phyloP scores from a whole-genome alignment of 1,140 invertebrate species.

The Drosophila pseudoananassae region DNA sequence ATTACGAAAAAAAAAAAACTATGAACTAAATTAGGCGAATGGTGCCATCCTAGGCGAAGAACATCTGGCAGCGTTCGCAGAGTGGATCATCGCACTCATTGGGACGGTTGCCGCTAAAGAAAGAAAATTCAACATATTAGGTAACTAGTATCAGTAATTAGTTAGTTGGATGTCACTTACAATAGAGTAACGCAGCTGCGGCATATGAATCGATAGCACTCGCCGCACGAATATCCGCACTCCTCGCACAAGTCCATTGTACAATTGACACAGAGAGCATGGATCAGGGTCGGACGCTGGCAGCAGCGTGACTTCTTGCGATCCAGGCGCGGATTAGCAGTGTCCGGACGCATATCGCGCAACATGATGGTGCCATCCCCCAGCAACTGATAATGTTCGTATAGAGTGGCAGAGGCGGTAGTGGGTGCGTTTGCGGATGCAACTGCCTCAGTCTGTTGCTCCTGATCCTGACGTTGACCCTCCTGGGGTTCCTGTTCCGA shows the following conservation, averaged over 20 bases:
- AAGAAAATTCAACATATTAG: not conserved
- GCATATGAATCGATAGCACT: conserved; percentile 66
- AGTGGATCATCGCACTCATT: conserved; percentile 49
- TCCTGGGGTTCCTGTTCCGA: not conserved
- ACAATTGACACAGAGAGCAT: conserved; percentile 61
- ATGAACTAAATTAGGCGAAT: no score
- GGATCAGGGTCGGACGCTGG: conserved; percentile 51
- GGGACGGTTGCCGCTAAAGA: conserved; percentile 37
- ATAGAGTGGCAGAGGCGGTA: not conserved
- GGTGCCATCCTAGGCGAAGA: conserved; percentile 2
- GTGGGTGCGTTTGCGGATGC: no score
- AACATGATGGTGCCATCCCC: conserved; percentile 56
- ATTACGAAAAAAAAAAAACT: no score
- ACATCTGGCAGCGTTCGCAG: conserved; percentile 68
- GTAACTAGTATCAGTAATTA: not conserved
- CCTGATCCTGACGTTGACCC: no score
- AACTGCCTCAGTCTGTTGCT: not conserved
- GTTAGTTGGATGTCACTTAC: conserved; percentile 46
- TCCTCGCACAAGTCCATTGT: conserved; percentile 65
- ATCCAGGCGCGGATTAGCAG: conserved; percentile 42
- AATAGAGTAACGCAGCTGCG: conserved; percentile 70
- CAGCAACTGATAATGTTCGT: conserved; percentile 43
- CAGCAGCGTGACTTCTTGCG: conserved; percentile 56
- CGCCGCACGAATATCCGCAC: conserved; percentile 71
- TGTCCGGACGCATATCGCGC: conserved; percentile 47